These are phyloP conservation scores for Oscheius sp. DNA, from an alignment of 1,140 invertebrate species.

Conservation along the genomic window DNA sequence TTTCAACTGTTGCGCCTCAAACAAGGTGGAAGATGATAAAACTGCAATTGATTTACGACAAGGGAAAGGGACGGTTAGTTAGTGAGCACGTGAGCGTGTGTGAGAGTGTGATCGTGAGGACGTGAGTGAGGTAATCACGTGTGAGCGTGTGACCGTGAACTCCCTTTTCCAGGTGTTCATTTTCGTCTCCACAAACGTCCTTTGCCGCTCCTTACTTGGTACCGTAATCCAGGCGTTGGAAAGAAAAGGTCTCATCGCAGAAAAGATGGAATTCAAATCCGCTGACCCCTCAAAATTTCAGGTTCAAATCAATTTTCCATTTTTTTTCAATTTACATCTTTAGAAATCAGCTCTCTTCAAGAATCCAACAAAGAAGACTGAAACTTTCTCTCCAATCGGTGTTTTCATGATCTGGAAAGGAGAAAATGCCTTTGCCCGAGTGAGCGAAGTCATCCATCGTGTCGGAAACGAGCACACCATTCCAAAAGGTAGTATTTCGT, in stretches of 20 bases:
- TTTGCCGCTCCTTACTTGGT: neutral
- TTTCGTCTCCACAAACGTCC: neutral
- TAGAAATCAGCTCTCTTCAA: constrained; percentile 1
- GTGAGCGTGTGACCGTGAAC: too few relatives aligned
- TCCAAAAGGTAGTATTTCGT: neutral
- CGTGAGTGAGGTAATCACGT: too few relatives aligned
- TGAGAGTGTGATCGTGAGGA: too few relatives aligned
- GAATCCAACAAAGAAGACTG: neutral
- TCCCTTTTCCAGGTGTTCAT: neutral
- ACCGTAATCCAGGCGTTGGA: neutral
- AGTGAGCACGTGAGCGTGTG: too few relatives aligned
- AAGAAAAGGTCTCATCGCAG: neutral
- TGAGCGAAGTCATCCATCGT: neutral
- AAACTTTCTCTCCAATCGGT: neutral
- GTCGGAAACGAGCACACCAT: neutral
- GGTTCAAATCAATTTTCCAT: neutral
- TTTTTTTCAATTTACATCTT: neutral
- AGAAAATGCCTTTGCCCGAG: neutral
- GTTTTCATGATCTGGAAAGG: neutral
- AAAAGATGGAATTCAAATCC: neutral
- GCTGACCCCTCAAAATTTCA: neutral
- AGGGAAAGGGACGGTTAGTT: neutral
- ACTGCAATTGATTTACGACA: neutral
- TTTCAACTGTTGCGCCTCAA: neutral
- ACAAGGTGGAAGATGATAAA: neutral